Base-by-base conservation (phyloP, 2,888 invertebrate genomes). In the Netelia virgata region DNA sequence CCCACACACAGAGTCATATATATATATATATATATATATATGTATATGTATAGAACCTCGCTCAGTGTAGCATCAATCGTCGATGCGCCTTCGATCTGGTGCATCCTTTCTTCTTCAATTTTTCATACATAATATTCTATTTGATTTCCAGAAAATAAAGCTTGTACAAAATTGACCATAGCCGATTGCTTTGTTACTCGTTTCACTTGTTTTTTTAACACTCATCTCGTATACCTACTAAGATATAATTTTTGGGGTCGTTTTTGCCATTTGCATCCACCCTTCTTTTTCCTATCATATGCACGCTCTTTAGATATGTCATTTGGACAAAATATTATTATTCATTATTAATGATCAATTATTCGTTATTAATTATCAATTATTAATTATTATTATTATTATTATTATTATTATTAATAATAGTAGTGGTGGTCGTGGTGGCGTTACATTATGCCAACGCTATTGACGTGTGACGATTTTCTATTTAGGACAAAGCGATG, bases 161-260 rank as follows among this genome's bases (percentile, higher is more conserved):
- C 90, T 89, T 91, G 91, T 93, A 93, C 89, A 93, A 93, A 93
- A 93, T 93, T 93, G 93, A 92, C 92, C 92, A 91, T 88, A 90
- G 90, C 91, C 90, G 91, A 93, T 93, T 93, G 92, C 92, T 92
- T 93, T 89, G 90, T 69, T 75, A 83, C 75, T 80, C 84, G 77
- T 77, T 83, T 83, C 81, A 70, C 76, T 76, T 86, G 64, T 63
- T 64, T 72, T 81, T 76, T 83, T 79, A 79, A 80, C 72, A 81
- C 55, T 63, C 77, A 66, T 43, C 70, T 75, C 41, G 41, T 79
- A 78, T 77, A 55, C 77, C 55, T 77, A 55, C 77, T 59, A 50
- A 50, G 76, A 73, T 50, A 36, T 78, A 73, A 75, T 83, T 87
- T 81, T 82, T 92, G 90, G 86, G 92, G 88, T 82, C 94, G 94